Conservation (phyloP, 2,888 invertebrate species). For the Meandrusa payeni region DNA sequence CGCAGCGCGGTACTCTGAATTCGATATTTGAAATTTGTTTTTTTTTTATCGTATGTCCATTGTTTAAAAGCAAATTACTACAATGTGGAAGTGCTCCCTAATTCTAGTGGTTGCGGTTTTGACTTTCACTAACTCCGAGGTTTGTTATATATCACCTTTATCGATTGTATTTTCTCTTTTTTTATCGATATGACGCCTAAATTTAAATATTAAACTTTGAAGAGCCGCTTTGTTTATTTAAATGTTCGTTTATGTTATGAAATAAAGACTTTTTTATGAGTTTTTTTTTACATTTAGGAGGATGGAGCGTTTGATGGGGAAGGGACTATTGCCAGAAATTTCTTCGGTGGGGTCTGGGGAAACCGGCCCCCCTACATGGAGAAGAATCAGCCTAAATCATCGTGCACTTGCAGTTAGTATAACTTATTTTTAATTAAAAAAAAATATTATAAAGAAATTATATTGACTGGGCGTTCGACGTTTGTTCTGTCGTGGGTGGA, state of each 20-base stretch:
- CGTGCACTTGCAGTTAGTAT: slow-evolving; percentile 86
- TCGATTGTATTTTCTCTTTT: slow-evolving; percentile 19
- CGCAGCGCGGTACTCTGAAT: slow-evolving; percentile 58
- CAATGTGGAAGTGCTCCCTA: slow-evolving; percentile 66
- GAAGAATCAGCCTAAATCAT: slow-evolving; percentile 66
- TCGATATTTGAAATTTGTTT: slow-evolving; percentile 42
- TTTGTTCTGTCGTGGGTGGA: too few species aligned
- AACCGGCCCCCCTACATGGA: slow-evolving; percentile 83
- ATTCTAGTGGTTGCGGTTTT: slow-evolving; percentile 56
- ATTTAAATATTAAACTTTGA: not conserved
- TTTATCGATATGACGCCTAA: not conserved
- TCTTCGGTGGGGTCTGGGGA: slow-evolving; percentile 83
- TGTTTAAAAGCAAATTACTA: slow-evolving; percentile 37
- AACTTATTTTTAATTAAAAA: slow-evolving; percentile 17
- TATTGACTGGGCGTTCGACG: too few species aligned
- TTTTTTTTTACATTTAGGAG: slow-evolving; percentile 36
- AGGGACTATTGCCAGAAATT: slow-evolving; percentile 70
- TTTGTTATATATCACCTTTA: slow-evolving; percentile 40
- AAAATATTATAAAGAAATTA: not conserved
- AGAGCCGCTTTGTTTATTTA: too few species aligned
- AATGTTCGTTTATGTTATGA: too few species aligned
- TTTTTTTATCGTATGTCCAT: slow-evolving; percentile 40
- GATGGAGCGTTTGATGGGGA: slow-evolving; percentile 47
- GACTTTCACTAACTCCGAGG: slow-evolving; percentile 63
- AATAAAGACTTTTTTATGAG: not conserved